A percentile compares a stretch with the other conserved stretches of the same genome.
phyloP scores from a whole-genome alignment of 2,797 vertebrate genomes.

The Hirundo rustica region DNA sequence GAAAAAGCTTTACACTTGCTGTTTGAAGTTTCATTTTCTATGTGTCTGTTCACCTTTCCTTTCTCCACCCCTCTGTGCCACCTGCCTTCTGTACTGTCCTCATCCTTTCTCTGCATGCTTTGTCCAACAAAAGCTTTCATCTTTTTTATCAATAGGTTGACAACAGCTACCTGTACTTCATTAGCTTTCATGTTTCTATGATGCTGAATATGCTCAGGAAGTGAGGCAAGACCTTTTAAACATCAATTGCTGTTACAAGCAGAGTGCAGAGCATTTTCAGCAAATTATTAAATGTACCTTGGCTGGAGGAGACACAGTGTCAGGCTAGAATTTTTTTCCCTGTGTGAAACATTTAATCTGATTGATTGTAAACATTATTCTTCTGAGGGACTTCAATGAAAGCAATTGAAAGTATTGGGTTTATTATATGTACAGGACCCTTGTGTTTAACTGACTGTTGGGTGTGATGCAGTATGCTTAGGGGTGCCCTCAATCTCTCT shows the following conservation, averaged over 20 bases:
- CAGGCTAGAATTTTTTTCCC: neutral
- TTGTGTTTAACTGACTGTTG: neutral
- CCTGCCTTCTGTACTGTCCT: neutral
- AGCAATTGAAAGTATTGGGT: neutral
- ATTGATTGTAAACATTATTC: neutral
- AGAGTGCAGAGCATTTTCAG: neutral
- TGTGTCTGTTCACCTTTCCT: neutral
- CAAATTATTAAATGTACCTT: neutral
- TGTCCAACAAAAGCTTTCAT: slow-evolving; percentile 15
- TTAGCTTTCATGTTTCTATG: neutral
- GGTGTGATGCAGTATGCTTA: neutral
- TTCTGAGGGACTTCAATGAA: neutral
- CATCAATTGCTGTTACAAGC: neutral
- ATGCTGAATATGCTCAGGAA: neutral
- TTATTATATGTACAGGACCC: neutral
- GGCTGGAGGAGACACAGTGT: neutral
- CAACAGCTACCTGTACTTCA: neutral
- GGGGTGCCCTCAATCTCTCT: neutral
- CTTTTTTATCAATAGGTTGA: neutral
- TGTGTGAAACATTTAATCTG: neutral
- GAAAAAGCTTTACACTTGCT: slow-evolving; percentile 1
- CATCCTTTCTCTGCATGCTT: neutral
- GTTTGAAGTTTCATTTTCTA: neutral
- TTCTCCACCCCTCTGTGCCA: neutral
- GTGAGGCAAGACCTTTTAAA: slow-evolving; percentile 8